phyloP scores from a whole-genome alignment of 2,797 vertebrate genomes.

The Lacerta bilineata region DNA sequence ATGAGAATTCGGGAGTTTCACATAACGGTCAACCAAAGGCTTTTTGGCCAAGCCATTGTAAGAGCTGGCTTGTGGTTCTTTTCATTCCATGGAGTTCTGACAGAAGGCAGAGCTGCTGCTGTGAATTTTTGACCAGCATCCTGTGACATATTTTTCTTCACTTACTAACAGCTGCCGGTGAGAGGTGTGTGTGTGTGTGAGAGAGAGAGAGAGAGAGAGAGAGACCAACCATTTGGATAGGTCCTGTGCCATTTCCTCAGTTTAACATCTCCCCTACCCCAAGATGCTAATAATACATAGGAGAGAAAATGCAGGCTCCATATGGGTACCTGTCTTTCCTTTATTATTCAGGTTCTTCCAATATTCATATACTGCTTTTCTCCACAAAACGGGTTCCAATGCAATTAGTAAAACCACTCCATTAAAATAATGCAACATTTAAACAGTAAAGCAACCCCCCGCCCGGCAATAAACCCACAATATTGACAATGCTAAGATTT shows the following conservation, averaged over 20 bases:
- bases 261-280: background rate
- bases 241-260: background rate
- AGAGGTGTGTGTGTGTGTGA: no score
- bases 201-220: no score
- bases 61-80: background rate
- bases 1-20: conserved; percentile 68
- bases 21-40: conserved; percentile 65
- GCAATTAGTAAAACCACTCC: no score
- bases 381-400: no score
- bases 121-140: background rate
- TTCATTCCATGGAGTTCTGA: background rate
- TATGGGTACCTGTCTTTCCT: background rate
- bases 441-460: no score
- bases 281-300: background rate
- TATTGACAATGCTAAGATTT: no score
- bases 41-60: conserved; percentile 62
- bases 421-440: no score
- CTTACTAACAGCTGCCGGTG: background rate
- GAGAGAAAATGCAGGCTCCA: background rate
- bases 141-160: background rate
- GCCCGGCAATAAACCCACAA: no score
- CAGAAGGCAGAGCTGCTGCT: conserved; percentile 9
- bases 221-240: no score
- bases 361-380: no score
- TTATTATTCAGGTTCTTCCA: no score